Conservation (phyloP, 2,113 vertebrate genomes). For the Mungos mungo region DNA sequence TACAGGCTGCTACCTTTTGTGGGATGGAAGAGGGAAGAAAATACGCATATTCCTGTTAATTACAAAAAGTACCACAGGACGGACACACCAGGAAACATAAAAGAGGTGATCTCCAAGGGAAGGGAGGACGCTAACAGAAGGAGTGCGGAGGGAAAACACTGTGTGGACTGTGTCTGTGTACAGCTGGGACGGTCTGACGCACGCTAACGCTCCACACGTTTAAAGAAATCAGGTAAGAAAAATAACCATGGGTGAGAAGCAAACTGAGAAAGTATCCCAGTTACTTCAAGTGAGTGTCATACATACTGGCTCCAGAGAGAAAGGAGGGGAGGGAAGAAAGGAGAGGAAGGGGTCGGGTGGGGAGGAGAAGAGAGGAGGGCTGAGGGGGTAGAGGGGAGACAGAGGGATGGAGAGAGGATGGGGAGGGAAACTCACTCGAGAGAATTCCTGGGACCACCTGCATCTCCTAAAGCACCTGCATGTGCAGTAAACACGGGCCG, state of each 20-base stretch:
- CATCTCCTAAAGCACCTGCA: not conserved
- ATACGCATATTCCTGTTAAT: not conserved
- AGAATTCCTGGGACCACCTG: not conserved
- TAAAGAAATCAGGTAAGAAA: not conserved
- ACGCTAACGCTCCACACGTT: no score
- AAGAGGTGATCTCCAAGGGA: not conserved
- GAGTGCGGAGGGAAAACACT: not conserved
- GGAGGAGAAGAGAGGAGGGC: accelerated
- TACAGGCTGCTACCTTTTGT: accelerated
- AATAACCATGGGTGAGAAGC: not conserved
- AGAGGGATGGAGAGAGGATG: no score
- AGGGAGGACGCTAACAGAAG: not conserved
- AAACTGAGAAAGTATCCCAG: not conserved
- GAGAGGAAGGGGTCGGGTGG: no score
- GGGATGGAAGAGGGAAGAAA: not conserved
- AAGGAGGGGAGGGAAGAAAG: not conserved
- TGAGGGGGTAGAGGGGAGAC: not conserved
- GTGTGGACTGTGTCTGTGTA: no score
- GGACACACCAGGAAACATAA: not conserved
- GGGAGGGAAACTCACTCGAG: not conserved
- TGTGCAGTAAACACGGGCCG: not conserved
- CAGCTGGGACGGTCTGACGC: no score
- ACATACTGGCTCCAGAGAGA: not conserved
- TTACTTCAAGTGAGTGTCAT: not conserved
- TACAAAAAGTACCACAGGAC: not conserved